A percentile compares a stretch with the other conserved stretches of the same genome.
phyloP scores from a whole-genome alignment of 2,888 invertebrate species.

The Temnothorax unifasciatus region DNA sequence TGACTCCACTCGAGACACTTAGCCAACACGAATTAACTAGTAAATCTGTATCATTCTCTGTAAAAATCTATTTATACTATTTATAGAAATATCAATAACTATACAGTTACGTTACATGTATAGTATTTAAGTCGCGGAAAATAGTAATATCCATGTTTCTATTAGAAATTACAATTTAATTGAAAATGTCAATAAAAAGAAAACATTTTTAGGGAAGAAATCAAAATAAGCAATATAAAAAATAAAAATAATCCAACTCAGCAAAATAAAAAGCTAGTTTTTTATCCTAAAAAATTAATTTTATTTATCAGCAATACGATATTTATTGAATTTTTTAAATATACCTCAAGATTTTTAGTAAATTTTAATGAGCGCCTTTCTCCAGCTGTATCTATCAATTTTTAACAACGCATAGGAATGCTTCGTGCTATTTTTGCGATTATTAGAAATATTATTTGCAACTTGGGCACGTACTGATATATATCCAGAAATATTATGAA shows the following conservation, averaged over 20 bases:
- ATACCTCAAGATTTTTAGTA: neutral
- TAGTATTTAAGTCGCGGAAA: neutral
- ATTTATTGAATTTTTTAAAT: neutral
- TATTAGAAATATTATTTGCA: constrained; percentile 24
- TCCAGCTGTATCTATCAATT: neutral
- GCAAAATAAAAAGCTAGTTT: neutral
- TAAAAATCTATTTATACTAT: neutral
- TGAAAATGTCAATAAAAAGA: neutral
- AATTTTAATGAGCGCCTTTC: neutral
- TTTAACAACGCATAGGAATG: neutral
- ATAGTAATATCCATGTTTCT: neutral
- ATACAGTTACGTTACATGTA: neutral
- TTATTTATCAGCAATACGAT: neutral
- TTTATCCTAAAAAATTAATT: neutral
- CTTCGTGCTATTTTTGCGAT: neutral
- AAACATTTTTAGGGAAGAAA: neutral
- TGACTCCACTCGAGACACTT: constrained; percentile 32
- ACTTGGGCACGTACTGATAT: neutral
- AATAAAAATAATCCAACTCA: neutral
- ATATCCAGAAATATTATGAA: constrained; percentile 30
- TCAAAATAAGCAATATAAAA: neutral
- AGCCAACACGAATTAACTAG: constrained; percentile 6
- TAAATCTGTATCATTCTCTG: neutral
- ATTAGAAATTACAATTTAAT: neutral
- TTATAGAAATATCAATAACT: neutral